phyloP scores from a whole-genome alignment of 2,113 vertebrate species.

The Potamarius usumacintae region DNA sequence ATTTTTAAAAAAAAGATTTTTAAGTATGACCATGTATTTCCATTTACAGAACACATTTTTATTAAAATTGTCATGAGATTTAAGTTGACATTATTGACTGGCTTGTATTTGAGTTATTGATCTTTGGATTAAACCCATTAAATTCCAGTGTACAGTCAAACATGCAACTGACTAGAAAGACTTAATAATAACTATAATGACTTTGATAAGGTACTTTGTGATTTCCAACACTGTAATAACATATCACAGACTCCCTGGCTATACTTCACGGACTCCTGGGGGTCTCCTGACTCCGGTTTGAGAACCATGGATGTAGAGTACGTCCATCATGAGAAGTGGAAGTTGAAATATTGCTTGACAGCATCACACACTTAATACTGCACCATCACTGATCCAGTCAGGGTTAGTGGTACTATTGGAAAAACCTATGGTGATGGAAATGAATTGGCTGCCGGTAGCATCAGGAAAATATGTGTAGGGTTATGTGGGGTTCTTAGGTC shows the following conservation, averaged over 20 bases:
- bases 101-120: neutral
- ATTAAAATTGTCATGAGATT: neutral
- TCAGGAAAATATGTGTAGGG: slow-evolving; percentile 2
- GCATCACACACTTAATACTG: slow-evolving; percentile 2
- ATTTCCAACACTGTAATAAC: neutral
- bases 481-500: neutral
- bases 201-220: neutral
- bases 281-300: neutral
- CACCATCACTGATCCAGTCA: neutral
- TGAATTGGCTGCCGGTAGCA: neutral
- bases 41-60: neutral
- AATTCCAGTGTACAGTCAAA: neutral
- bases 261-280: neutral
- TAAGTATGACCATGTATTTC: neutral
- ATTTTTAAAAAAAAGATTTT: neutral
- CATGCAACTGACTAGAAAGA: neutral
- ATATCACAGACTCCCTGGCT: neutral
- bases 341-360: neutral
- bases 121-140: neutral
- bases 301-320: neutral
- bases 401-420: neutral
- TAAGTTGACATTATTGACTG: neutral
- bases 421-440: neutral
- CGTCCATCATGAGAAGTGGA: neutral
- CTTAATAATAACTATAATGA: neutral